Evolutionary conservation across 2,888 invertebrate species (phyloP), one percentile per base, ranked within the genome.

Genomic region (Timandra comae): DNA sequence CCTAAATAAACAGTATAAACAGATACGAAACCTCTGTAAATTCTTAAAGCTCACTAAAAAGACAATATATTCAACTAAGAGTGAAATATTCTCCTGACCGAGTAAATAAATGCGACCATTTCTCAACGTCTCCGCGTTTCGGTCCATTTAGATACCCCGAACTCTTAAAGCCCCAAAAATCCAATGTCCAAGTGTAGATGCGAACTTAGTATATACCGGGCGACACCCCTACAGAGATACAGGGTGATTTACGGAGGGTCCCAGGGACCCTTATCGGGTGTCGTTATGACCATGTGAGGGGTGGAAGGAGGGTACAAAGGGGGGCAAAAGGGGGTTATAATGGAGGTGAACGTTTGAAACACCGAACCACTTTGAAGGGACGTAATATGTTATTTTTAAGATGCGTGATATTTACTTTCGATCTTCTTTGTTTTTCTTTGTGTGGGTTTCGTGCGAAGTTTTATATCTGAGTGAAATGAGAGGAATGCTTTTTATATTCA

Each of bases 261-360:
- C 74, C 60, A 52, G 68, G 69, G 80, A 77, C 82, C 85, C 85
- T 85, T 85, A 84, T 84, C 84, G 71, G 64, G 71, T 61, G 76
- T 77, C 81, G 84, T 84, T 84, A 84, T 85, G 85, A 85, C 85
- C 85, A 85, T 85, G 84, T 85, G 84, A 85, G 84, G 81, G 81
- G 68, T 78, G 56, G 62, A 64, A 63, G 57, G 55, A 52, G 50
- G 52, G 62, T 55, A 53, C 16, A 6, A 16, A 16, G 6, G 1
- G 55, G 45, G 46, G 38, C 45, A 56, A 52, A 6, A 16, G 16
- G 16, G 16, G 16, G 16, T n/a, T 6, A 16, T 60, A 52, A 66
- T 56, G 62, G 63, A 61, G 66, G 66, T 61, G 61, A 55, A 56
- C 63, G 63, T 60, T 68, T 64, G 63, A 65, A 65, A 40, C 52